phyloP scores from a whole-genome alignment of 1,140 invertebrate genomes.

The Grapholita molesta region DNA sequence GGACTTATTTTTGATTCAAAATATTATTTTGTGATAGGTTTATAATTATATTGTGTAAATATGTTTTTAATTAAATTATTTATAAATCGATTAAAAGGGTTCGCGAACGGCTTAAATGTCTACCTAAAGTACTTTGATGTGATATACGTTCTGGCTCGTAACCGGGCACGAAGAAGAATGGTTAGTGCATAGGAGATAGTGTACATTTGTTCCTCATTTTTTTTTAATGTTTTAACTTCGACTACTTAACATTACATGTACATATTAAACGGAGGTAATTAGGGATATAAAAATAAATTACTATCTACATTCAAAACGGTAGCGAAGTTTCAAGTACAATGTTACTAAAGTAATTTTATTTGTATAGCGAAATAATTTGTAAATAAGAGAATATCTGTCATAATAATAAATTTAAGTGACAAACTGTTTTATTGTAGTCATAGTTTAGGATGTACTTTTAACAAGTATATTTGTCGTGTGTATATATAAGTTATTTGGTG shows the following conservation, averaged over 20 bases:
- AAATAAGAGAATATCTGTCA: slow-evolving; percentile 76
- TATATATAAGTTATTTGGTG: slow-evolving; percentile 62
- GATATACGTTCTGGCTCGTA: slow-evolving; percentile 54
- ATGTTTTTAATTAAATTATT: slow-evolving; percentile 57
- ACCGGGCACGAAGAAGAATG: slow-evolving; percentile 41
- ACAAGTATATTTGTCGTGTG: slow-evolving; percentile 49
- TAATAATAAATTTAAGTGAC: slow-evolving; percentile 73
- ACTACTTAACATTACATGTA: slow-evolving; percentile 67
- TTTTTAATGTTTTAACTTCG: slow-evolving; percentile 64
- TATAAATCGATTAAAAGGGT: slow-evolving; percentile 35
- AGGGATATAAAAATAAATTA: slow-evolving; percentile 50
- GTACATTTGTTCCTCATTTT: slow-evolving; percentile 71
- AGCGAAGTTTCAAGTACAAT: slow-evolving; percentile 73
- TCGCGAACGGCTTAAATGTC: slow-evolving; percentile 52
- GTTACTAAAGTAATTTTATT: slow-evolving; percentile 70
- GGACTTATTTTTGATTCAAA: slow-evolving; percentile 52
- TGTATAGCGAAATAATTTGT: slow-evolving; percentile 70
- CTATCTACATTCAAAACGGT: slow-evolving; percentile 69
- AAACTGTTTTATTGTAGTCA: slow-evolving; percentile 76
- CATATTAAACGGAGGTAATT: slow-evolving; percentile 46
- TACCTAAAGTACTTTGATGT: slow-evolving; percentile 48
- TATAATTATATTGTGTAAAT: slow-evolving; percentile 71
- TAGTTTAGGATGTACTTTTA: slow-evolving; percentile 67
- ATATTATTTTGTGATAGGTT: slow-evolving; percentile 69
- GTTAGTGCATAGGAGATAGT: slow-evolving; percentile 67